These are phyloP conservation scores for Phaethornis superciliosus DNA, from an alignment of 2,113 vertebrate genomes.

Conservation along the genomic window DNA sequence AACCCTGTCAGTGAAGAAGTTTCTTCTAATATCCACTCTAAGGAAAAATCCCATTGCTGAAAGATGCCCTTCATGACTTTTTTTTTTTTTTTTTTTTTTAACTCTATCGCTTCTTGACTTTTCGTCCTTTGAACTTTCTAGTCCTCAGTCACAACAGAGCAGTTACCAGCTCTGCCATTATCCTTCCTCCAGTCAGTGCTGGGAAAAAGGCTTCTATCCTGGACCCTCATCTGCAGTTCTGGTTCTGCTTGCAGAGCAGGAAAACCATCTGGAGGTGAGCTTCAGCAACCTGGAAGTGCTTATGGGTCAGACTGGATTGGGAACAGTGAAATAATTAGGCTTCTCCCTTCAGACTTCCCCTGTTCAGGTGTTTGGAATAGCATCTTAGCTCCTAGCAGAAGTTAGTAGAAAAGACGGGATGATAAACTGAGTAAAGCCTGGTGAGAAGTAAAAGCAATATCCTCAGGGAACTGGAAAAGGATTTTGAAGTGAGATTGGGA, in stretches of 20 bases:
- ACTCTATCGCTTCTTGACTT: neutral
- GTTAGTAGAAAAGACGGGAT: neutral
- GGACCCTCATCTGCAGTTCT: neutral
- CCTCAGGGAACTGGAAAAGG: neutral
- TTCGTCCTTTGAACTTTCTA: neutral
- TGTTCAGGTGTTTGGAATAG: neutral
- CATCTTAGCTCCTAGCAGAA: neutral
- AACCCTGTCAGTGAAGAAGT: too few relatives aligned
- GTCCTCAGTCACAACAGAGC: fast-evolving
- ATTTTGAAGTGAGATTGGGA: neutral
- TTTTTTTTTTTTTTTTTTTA: too few relatives aligned
- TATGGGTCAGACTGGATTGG: neutral
- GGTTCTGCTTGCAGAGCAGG: neutral
- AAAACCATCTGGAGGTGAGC: neutral
- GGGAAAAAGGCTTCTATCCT: neutral
- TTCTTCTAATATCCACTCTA: too few relatives aligned
- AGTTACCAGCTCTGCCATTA: neutral
- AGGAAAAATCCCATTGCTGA: neutral
- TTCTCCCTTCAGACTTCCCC: neutral
- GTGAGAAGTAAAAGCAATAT: neutral
- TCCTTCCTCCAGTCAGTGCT: neutral
- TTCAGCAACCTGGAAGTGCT: neutral
- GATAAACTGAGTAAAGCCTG: neutral
- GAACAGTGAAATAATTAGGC: neutral
- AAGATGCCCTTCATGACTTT: neutral